phyloP scores from a whole-genome alignment of 1,140 invertebrate species.

The Drosophila burlai region DNA sequence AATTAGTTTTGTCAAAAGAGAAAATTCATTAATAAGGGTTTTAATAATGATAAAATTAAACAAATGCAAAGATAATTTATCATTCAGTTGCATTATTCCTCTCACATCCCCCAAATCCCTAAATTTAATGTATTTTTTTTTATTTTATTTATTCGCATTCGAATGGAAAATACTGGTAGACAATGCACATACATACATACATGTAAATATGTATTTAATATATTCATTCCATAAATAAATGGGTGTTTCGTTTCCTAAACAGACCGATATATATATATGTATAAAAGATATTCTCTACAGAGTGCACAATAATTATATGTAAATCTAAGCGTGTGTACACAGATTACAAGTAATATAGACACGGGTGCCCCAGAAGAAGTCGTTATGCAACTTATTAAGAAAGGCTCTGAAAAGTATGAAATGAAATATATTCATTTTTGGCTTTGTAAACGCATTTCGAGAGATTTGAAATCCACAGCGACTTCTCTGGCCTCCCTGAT shows the following conservation, averaged over 20 bases:
- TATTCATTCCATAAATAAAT: constrained; percentile 77
- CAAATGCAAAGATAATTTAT: too few relatives aligned
- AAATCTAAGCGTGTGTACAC: constrained; percentile 67
- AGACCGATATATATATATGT: constrained; percentile 66
- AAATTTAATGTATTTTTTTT: neutral
- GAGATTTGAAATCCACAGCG: neutral
- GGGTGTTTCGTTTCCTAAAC: constrained; percentile 57
- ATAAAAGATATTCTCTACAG: constrained; percentile 78
- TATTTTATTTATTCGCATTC: constrained; percentile 67
- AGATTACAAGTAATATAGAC: constrained; percentile 51
- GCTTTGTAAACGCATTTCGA: neutral
- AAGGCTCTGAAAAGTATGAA: neutral
- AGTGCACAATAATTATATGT: constrained; percentile 74
- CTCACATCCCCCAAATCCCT: neutral
- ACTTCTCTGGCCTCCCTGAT: neutral
- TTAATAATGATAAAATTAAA: neutral
- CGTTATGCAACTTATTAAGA: neutral
- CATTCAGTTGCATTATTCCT: neutral
- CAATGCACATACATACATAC: constrained; percentile 72
- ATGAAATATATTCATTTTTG: neutral
- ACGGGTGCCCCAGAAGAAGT: neutral
- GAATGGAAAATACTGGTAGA: constrained; percentile 80
- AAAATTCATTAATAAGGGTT: too few relatives aligned
- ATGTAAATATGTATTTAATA: constrained; percentile 64
- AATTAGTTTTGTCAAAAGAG: too few relatives aligned